phyloP scores from a whole-genome alignment of 1,140 invertebrate species.

The Hylyphantes graminicola region DNA sequence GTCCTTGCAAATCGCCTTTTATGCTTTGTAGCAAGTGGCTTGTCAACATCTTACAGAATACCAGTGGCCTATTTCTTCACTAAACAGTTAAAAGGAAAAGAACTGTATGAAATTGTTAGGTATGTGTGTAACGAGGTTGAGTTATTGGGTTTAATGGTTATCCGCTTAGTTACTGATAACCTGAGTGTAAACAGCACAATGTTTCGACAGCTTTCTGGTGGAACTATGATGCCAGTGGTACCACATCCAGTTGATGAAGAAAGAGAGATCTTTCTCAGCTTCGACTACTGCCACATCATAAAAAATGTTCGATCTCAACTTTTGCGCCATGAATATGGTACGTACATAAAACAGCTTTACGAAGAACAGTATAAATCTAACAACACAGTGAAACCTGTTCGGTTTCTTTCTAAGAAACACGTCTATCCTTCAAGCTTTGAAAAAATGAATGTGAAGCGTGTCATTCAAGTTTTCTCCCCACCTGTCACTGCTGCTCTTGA shows the following conservation, averaged over 20 bases:
- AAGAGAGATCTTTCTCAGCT: conserved; percentile 10
- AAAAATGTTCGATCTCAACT: conserved; percentile 35
- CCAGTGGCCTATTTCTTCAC: no score
- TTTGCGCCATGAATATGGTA: neutral
- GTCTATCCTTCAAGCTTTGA: neutral
- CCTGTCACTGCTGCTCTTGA: no score
- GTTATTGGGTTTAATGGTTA: no score
- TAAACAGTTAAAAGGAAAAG: no score
- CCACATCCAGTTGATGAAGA: conserved; percentile 22
- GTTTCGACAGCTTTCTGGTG: no score
- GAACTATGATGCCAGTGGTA: neutral
- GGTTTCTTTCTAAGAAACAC: neutral
- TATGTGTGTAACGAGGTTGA: no score
- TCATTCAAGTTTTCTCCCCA: neutral
- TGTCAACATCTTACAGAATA: no score
- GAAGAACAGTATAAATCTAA: neutral
- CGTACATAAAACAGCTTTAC: neutral
- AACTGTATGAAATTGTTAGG: no score
- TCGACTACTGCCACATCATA: conserved; percentile 15
- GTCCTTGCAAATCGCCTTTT: no score
- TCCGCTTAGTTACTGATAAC: no score
- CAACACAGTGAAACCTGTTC: neutral
- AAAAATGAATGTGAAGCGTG: conserved; percentile 2
- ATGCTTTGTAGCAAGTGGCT: no score
- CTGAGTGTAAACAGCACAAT: no score